A percentile compares a stretch with the other conserved stretches of the same genome.
These are phyloP conservation scores for Phrynocephalus versicolor DNA, from an alignment of 2,113 vertebrate species.

Conservation along the genomic window DNA sequence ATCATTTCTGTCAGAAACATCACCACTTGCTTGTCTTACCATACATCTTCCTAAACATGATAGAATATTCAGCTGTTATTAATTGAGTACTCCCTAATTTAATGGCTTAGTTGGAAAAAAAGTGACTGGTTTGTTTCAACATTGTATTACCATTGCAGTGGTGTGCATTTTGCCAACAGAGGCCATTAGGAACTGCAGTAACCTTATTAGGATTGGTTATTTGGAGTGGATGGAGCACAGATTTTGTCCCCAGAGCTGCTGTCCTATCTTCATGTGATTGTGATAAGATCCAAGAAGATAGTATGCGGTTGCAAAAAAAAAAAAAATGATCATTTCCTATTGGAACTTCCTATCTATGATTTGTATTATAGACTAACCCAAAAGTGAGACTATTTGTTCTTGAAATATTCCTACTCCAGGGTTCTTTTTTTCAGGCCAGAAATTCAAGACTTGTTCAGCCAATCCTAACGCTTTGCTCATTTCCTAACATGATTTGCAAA, in stretches of 20 bases:
- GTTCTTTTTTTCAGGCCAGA: background rate
- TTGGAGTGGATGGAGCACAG: background rate
- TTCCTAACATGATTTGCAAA: background rate
- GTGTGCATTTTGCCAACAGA: conserved; percentile 6
- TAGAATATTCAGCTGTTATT: conserved; percentile 91
- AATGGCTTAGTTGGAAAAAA: conserved; percentile 77
- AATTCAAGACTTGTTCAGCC: background rate
- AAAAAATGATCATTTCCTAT: too few relatives aligned
- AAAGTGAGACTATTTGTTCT: background rate
- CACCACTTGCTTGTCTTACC: conserved; percentile 93
- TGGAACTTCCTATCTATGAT: background rate
- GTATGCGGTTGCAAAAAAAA: background rate
- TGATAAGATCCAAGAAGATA: background rate
- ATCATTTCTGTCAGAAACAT: conserved; percentile 96
- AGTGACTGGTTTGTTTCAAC: conserved; percentile 77
- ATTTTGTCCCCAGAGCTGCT: background rate
- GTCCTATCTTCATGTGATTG: background rate
- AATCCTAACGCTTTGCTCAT: background rate
- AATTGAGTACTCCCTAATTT: conserved; percentile 93
- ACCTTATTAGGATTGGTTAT: background rate
- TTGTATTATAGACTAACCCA: background rate
- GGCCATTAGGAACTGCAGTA: conserved; percentile 23
- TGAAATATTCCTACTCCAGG: too few relatives aligned
- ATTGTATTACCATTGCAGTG: conserved; percentile 50
- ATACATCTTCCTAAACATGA: conserved; percentile 93